Base-by-base conservation (phyloP, 2,797 vertebrate species). In the Salarias fasciatus region DNA sequence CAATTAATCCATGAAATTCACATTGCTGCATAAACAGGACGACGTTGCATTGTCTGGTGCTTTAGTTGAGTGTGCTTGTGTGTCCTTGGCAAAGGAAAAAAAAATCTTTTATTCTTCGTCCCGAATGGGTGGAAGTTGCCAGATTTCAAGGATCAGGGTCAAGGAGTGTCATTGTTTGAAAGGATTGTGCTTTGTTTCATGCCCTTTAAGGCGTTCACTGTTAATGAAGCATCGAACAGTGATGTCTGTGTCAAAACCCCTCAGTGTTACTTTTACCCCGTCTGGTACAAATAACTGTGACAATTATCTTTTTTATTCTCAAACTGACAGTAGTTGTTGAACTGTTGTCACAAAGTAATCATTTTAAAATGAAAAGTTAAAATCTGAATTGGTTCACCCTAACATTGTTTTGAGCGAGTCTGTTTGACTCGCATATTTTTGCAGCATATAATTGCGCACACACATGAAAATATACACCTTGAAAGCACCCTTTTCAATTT, bases 1-100 rank as follows among this genome's bases (percentile, higher is more conserved):
- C 55, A 77, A 74, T 87, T 83, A 80, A 69, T 68, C 53, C 67
- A 63, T 59, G 84, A 72, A 83, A 72, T 72, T 75, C 74, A 63
- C 56, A 67, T 63, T 53, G 82, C 81, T 72, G 50, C 24, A 46
- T 73, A 78, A 82, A 73, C 56, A 64, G 52, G 63, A 68, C 85
- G 70, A 71, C 31, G 49, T 67, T 74, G 63, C 54, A 69, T 73
- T 81, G 68, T 86, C 62, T 86, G 67, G 65, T 66, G 76, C 50
- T 68, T 63, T 65, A 41, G 63, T 72, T 71, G 57, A 52, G 49
- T 56, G 46, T 53, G 33, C 61, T 38, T 35, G 43, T 70, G 52
- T 73, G 75, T 66, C 70, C 60, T 78, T 61, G 76, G 70, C 76
- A 74, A 52, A 45, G 42, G 57, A 55, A 24, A 24, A n/a, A n/a